phyloP scores from a whole-genome alignment of 23 tunicate genomes.

The Styela clava region DNA sequence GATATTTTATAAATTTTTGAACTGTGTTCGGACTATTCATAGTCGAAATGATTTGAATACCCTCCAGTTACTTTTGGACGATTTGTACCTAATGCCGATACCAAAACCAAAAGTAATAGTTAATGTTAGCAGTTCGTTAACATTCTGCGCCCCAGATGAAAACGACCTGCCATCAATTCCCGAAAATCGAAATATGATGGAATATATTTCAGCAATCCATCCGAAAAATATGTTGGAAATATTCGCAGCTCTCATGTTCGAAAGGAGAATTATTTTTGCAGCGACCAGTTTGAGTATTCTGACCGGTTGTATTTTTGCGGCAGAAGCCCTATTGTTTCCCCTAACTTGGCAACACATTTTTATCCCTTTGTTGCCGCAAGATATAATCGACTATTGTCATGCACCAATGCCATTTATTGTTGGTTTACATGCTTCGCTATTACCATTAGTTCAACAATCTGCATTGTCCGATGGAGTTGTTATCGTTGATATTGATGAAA shows the following conservation, averaged over 20 bases:
- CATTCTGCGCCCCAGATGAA: conserved; percentile 49
- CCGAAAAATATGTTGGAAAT: conserved; percentile 62
- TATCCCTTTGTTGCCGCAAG: conserved; percentile 79
- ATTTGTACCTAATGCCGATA: conserved; percentile 21
- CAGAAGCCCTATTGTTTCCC: conserved; percentile 75
- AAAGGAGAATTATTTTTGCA: conserved; percentile 71
- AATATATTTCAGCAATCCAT: conserved; percentile 51
- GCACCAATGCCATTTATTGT: conserved; percentile 95
- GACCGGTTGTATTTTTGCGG: conserved; percentile 78
- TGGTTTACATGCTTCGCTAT: conserved; percentile 80
- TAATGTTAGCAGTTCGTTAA: conserved; percentile 31
- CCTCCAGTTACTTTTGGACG: conserved; percentile 23
- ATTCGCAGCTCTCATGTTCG: conserved; percentile 70
- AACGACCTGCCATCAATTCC: conserved; percentile 70
- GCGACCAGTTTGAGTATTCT: conserved; percentile 55
- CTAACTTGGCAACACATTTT: conserved; percentile 93
- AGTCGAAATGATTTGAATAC: conserved; percentile 7
- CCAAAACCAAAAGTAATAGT: conserved; percentile 35
- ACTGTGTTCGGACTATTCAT: conserved; percentile 48
- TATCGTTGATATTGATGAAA: conserved; percentile 74
- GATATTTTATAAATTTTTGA: conserved; percentile 68
- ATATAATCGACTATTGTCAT: conserved; percentile 72
- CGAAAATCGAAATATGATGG: conserved; percentile 74
- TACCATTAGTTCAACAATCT: conserved; percentile 52
- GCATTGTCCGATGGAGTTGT: conserved; percentile 49